A percentile compares a stretch with the other conserved stretches of the same genome.
Evolutionary conservation across 2,797 vertebrate genomes (phyloP).

Genomic region (Falco cherrug): DNA sequence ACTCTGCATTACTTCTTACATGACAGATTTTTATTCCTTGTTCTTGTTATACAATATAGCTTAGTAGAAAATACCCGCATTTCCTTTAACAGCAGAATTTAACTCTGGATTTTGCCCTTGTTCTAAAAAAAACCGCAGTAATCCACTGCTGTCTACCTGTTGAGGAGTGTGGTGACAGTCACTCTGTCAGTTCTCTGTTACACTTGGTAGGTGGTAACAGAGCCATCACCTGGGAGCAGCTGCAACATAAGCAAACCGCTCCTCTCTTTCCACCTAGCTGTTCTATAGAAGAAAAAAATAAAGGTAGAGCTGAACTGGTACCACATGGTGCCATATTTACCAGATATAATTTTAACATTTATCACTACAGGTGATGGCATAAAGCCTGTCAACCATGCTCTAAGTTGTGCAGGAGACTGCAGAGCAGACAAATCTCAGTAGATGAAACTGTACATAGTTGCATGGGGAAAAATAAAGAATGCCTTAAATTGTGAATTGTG

Average conservation of each 20-base stretch:
- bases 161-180: not conserved
- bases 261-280: not conserved
- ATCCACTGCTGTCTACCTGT: not conserved
- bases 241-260: not conserved
- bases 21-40: conserved; percentile 13
- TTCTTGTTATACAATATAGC: not conserved
- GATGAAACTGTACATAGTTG: not conserved
- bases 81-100: not conserved
- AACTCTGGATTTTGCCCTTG: not conserved
- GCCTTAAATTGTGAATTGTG: not conserved
- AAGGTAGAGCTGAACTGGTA: not conserved
- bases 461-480: not conserved
- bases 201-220: not conserved
- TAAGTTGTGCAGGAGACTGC: not conserved
- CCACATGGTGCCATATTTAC: not conserved
- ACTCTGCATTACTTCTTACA: not conserved
- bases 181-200: not conserved
- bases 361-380: not conserved
- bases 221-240: not conserved
- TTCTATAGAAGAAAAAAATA: not conserved
- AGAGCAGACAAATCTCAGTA: not conserved
- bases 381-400: not conserved
- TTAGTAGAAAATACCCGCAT: not conserved
- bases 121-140: not conserved
- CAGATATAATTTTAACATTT: not conserved